Conservation (phyloP, 92 coral and sea anemone species). For the Micromussa lordhowensis region DNA sequence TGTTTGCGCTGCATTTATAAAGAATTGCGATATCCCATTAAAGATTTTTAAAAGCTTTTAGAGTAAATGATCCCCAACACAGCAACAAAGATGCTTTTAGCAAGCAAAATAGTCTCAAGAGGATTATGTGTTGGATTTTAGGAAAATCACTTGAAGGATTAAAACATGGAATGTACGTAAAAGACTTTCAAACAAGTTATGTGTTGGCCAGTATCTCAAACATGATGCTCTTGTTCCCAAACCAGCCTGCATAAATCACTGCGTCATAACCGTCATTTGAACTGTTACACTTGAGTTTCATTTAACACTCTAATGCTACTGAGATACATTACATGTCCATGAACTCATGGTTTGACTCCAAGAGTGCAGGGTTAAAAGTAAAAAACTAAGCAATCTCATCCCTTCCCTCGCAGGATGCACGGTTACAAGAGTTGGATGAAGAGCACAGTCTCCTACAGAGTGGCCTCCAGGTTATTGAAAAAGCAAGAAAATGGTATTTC, state of each 20-base stretch:
- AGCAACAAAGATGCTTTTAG: neutral
- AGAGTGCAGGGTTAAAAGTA: neutral
- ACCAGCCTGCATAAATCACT: too few species aligned
- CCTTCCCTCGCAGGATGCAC: constrained; percentile 48
- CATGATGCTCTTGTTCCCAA: neutral
- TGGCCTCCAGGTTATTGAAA: constrained; percentile 88
- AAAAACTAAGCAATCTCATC: neutral
- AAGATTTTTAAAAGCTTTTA: too few species aligned
- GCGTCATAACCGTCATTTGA: too few species aligned
- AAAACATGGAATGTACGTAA: too few species aligned
- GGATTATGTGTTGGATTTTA: neutral
- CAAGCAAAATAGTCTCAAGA: neutral
- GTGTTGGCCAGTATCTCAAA: neutral
- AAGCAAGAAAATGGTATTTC: constrained; percentile 93
- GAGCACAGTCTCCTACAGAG: constrained; percentile 71
- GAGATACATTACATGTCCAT: too few species aligned
- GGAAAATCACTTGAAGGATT: too few species aligned
- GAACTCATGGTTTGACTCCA: neutral
- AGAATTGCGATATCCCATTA: too few species aligned
- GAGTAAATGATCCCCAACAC: neutral
- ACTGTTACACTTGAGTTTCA: neutral
- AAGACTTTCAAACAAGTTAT: too few species aligned
- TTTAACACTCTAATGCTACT: too few species aligned
- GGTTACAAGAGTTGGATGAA: constrained; percentile 74
- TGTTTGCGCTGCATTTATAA: too few species aligned